Percentiles rank a stretch among this genome's conserved stretches.
Conservation (phyloP, 2,113 vertebrate genomes). For the Nothobranchius kuhntae region DNA sequence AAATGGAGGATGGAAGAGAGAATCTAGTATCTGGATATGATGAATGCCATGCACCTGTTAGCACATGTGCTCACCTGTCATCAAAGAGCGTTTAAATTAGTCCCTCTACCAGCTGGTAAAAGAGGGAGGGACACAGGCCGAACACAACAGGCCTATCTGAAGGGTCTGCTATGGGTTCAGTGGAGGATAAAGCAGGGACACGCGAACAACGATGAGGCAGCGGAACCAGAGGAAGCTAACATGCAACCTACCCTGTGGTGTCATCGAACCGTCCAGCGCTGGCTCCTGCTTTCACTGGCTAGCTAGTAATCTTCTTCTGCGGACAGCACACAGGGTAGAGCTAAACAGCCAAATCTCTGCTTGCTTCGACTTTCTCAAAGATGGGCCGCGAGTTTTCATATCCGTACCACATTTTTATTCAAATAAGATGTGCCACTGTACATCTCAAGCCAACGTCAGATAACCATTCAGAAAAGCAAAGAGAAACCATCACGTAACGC, state of each 20-base stretch:
- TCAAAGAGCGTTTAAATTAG: neutral
- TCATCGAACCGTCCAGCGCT: neutral
- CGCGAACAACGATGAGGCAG: slow-evolving; percentile 28
- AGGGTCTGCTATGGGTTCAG: slow-evolving; percentile 5
- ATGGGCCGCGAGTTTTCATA: slow-evolving; percentile 47
- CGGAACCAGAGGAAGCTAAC: slow-evolving; percentile 6
- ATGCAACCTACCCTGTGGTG: neutral
- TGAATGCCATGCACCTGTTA: slow-evolving; percentile 31
- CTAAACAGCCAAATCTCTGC: neutral
- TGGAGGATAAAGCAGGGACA: neutral
- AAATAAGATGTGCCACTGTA: slow-evolving; percentile 26
- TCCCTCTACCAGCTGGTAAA: neutral
- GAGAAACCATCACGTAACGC: neutral
- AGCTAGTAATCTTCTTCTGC: slow-evolving; percentile 6
- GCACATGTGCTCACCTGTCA: slow-evolving; percentile 4
- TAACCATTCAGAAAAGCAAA: neutral
- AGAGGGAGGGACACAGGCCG: slow-evolving; percentile 16
- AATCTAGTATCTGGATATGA: neutral
- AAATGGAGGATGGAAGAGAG: neutral
- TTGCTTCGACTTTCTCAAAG: slow-evolving; percentile 33
- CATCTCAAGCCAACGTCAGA: neutral
- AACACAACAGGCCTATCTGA: slow-evolving; percentile 13
- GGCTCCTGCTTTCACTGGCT: slow-evolving; percentile 17
- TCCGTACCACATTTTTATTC: slow-evolving; percentile 15
- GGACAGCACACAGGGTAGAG: slow-evolving; percentile 5